These are phyloP conservation scores for Caenorhabditis sp. DNA, from an alignment of 2,888 invertebrate species.

Conservation along the genomic window DNA sequence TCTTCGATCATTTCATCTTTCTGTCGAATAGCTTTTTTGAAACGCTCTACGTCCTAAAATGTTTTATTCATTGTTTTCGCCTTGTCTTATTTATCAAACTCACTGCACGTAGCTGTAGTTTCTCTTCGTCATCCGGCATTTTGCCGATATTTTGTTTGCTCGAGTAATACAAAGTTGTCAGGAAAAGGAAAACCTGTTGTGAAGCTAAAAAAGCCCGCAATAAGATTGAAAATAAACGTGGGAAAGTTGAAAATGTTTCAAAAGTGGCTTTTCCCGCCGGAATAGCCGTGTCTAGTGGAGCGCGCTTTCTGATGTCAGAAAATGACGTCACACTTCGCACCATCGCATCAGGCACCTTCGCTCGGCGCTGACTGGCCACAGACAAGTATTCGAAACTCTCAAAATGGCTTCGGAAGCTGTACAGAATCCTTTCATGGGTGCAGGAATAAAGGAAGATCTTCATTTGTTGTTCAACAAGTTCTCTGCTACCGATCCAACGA, in stretches of 20 bases:
- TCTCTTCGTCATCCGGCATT: conserved; percentile 58
- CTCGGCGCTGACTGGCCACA: neutral
- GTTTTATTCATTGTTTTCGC: neutral
- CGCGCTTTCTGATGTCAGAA: neutral
- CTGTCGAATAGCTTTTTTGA: conserved; percentile 31
- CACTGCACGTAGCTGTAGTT: conserved; percentile 47
- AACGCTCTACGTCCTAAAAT: conserved; percentile 47
- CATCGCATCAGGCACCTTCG: neutral
- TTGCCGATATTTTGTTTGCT: neutral
- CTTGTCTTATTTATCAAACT: neutral
- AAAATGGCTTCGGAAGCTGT: conserved; percentile 37
- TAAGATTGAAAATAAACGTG: neutral
- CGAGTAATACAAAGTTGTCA: neutral
- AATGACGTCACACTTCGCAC: neutral
- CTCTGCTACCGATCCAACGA: conserved; percentile 14
- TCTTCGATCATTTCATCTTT: conserved; percentile 66
- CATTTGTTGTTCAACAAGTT: conserved; percentile 57
- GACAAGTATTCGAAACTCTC: neutral
- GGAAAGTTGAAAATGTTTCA: neutral
- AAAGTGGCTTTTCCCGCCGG: neutral
- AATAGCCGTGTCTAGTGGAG: neutral
- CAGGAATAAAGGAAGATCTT: conserved; percentile 63
- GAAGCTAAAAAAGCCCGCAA: neutral
- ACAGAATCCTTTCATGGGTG: conserved; percentile 40
- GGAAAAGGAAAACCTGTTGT: neutral